Base-by-base conservation (phyloP, 2,888 invertebrate species). In the Ennomos fuscantarius region DNA sequence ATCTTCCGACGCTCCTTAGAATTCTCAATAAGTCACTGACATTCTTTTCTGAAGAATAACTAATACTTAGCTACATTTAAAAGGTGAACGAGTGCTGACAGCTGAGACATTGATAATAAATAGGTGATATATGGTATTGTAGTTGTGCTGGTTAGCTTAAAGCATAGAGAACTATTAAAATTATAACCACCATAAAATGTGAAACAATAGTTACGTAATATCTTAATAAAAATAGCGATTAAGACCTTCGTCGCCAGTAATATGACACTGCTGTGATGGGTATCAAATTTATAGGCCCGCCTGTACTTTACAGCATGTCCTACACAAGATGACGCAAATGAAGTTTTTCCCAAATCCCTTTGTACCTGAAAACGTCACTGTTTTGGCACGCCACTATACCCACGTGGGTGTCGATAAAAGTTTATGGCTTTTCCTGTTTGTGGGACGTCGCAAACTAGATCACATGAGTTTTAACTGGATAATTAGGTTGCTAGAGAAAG, bases 371-470 rank as follows among this genome's bases (percentile, higher is more conserved):
- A 68, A 65, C 66, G 62, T 66, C 63, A 65, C 47, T 37, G 45
- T 69, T 68, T 79, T 77, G 76, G 76, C 76, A 74, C 68, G 61
- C 36, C 36, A 31, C 37, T 45, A 55, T 61, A 58, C 63, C 62
- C 61, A 62, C 62, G 50, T 51, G 56, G 55, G 60, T 44, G 51
- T 64, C 63, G 62, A 85, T 86, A 85, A 86, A 86, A 78, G 60
- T 85, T 87, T 85, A 87, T 72, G 78, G 72, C 63, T 62, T 74
- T 84, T 83, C 84, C 82, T 81, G 73, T 79, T 76, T 77, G 75
- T 74, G 73, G 74, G 70, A 64, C 73, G 69, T 40, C 50, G 69
- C 60, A 55, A 77, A 78, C 76, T 70, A 70, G 76, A 78, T 75
- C 73, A 71, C 61, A 55, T 52, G 47, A 51, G 54, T 57, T 53